Evolutionary conservation across 2,113 vertebrate genomes (phyloP).

Genomic region (Thalassarche chlororhynchos): DNA sequence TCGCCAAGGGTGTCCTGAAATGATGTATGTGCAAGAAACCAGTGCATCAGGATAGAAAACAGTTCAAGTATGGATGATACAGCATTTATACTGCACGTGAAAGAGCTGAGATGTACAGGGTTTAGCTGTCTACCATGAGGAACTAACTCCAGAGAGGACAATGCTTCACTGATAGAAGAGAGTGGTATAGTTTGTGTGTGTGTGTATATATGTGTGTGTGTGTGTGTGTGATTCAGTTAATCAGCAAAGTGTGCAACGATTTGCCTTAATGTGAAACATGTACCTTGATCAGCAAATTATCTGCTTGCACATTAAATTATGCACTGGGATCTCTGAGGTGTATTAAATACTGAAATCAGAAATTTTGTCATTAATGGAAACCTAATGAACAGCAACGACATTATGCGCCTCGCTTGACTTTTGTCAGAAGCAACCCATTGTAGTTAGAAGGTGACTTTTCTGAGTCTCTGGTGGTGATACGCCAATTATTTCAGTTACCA

Average conservation of each 20-base stretch:
- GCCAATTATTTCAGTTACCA: slow-evolving; percentile 18
- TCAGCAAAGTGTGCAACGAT: not conserved
- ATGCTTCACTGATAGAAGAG: not conserved
- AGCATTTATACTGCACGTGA: not conserved
- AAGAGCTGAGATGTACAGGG: not conserved
- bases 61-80: not conserved
- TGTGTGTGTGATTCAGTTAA: not conserved
- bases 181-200: accelerated
- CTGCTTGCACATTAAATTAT: slow-evolving; percentile 37
- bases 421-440: not conserved
- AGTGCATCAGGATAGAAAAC: not conserved
- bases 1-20: not conserved
- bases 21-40: not conserved
- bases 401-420: not conserved
- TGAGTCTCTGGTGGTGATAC: not conserved
- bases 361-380: slow-evolving; percentile 17
- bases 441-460: slow-evolving; percentile 54
- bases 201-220: not conserved
- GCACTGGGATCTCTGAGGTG: slow-evolving; percentile 27
- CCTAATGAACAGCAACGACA: slow-evolving; percentile 9
- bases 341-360: slow-evolving; percentile 30
- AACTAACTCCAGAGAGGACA: not conserved
- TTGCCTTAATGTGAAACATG: not conserved
- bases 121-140: not conserved
- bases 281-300: slow-evolving; percentile 55